These are phyloP conservation scores for Recurvirostra avosetta DNA, from an alignment of 2,113 vertebrate genomes.

Conservation along the genomic window DNA sequence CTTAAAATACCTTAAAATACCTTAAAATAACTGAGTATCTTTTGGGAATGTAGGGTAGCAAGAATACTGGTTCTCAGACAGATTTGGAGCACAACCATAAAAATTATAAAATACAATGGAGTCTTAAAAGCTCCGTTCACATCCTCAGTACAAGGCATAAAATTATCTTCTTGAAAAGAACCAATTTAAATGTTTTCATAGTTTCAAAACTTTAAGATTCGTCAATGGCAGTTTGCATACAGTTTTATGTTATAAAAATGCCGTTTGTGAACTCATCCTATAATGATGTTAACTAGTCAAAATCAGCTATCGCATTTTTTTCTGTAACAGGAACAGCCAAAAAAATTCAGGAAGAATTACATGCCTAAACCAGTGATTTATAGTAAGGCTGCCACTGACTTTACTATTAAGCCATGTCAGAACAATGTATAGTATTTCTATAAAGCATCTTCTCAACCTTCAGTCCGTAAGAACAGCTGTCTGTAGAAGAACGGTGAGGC, in stretches of 20 bases:
- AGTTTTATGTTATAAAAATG: not conserved
- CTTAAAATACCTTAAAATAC: not conserved
- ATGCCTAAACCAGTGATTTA: not conserved
- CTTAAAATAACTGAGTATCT: not conserved
- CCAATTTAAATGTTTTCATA: not conserved
- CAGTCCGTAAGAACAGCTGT: not conserved
- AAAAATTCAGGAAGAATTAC: not conserved
- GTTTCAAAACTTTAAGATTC: not conserved
- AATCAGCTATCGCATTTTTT: not conserved
- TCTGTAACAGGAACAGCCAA: not conserved
- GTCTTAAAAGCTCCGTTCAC: not conserved
- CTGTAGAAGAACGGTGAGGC: not conserved
- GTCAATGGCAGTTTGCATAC: not conserved
- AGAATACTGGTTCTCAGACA: not conserved
- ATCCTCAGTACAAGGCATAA: not conserved
- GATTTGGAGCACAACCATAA: not conserved
- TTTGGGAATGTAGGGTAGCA: not conserved
- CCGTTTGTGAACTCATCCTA: not conserved
- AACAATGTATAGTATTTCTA: not conserved
- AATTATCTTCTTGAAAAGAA: not conserved
- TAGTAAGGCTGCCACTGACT: not conserved
- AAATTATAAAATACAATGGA: not conserved
- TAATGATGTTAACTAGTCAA: not conserved
- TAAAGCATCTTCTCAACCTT: not conserved
- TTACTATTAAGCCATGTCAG: not conserved